Conservation (phyloP, 2,888 invertebrate genomes). For the Gastrophysa polygoni region DNA sequence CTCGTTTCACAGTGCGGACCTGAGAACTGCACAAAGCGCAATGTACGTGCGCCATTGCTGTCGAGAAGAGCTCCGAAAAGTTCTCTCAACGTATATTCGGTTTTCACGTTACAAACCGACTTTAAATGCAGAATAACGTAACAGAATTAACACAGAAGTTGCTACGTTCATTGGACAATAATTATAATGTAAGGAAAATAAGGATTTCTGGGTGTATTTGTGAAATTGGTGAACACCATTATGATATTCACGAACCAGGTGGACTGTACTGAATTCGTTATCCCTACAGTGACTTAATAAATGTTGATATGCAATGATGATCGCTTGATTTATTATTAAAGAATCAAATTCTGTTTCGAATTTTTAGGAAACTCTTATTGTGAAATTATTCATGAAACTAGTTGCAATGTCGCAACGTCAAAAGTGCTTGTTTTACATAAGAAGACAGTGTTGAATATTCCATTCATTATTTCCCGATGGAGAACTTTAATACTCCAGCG, state of each 20-base stretch:
- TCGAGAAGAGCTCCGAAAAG: constrained; percentile 58
- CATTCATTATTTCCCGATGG: constrained; percentile 17
- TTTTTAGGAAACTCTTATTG: constrained; percentile 25
- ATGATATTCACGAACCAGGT: constrained; percentile 49
- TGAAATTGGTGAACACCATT: constrained; percentile 45
- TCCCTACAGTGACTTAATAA: constrained; percentile 44
- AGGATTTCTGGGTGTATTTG: constrained; percentile 45
- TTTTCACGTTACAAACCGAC: constrained; percentile 59
- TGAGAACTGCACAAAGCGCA: constrained; percentile 59
- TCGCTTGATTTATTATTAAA: constrained; percentile 34
- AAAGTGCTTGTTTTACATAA: constrained; percentile 46
- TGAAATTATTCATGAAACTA: constrained; percentile 24
- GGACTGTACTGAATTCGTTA: constrained; percentile 51
- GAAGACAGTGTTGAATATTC: constrained; percentile 42
- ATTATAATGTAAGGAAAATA: constrained; percentile 92
- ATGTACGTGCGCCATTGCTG: constrained; percentile 61
- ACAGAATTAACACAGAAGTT: constrained; percentile 94
- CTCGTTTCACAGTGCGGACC: constrained; percentile 59
- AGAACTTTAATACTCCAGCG: background rate
- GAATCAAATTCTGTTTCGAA: constrained; percentile 25
- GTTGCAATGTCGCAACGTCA: constrained; percentile 48
- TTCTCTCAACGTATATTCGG: constrained; percentile 58
- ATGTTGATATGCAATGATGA: constrained; percentile 34
- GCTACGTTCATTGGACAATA: constrained; percentile 94
- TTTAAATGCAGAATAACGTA: constrained; percentile 83